Evolutionary conservation across 2,113 vertebrate genomes (phyloP).

Genomic region (Haliaeetus leucogaster): DNA sequence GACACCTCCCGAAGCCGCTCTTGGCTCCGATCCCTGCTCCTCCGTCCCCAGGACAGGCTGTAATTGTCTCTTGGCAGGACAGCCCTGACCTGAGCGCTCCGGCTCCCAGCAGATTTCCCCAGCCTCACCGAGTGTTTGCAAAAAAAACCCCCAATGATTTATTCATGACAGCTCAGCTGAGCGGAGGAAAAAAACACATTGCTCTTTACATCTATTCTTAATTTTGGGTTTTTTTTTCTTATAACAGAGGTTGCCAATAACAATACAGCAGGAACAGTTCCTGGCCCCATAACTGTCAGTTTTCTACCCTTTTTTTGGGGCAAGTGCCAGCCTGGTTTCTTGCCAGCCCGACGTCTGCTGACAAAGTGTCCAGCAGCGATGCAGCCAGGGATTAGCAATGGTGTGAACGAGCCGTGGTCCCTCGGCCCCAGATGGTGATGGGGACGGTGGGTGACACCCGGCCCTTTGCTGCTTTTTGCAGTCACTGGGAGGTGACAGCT

Average conservation of each 20-base stretch:
- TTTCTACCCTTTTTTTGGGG: neutral
- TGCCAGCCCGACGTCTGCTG: neutral
- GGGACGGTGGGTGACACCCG: fast-evolving
- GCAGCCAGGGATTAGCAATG: fast-evolving
- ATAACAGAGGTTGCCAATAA: neutral
- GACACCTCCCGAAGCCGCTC: neutral
- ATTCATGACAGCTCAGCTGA: neutral
- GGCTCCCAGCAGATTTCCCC: neutral
- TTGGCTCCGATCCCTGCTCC: neutral
- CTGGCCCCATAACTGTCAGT: neutral
- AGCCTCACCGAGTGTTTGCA: neutral
- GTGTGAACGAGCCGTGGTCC: neutral
- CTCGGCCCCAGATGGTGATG: fast-evolving
- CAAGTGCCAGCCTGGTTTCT: neutral
- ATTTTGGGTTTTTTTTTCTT: neutral
- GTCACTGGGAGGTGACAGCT: neutral
- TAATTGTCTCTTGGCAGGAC: neutral
- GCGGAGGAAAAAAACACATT: neutral
- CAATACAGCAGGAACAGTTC: neutral
- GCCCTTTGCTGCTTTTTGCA: neutral
- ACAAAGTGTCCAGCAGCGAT: neutral
- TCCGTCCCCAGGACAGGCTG: neutral
- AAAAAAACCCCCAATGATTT: neutral
- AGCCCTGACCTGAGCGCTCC: neutral
- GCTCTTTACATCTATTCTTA: neutral